These are phyloP conservation scores for Aleiodes leptofemur DNA, from an alignment of 2,888 invertebrate species.

Conservation along the genomic window DNA sequence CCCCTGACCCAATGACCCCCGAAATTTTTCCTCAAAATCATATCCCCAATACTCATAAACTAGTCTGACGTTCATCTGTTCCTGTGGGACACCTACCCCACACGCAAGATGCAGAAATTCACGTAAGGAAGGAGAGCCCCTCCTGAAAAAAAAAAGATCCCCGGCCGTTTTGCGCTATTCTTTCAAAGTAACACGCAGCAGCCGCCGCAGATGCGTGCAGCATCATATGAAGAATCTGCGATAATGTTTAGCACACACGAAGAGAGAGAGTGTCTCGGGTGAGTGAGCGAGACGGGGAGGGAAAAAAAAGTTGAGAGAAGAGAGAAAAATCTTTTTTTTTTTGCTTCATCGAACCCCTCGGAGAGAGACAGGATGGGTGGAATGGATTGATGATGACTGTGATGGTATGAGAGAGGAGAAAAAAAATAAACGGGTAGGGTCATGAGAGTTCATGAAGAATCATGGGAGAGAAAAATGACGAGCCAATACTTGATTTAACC, in stretches of 20 bases:
- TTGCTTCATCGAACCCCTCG: constrained; percentile 59
- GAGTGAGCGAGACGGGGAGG: constrained; percentile 28
- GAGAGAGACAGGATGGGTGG: constrained; percentile 40
- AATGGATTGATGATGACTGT: constrained; percentile 36
- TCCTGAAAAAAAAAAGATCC: neutral
- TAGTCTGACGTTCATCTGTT: constrained; percentile 69
- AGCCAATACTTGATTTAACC: neutral
- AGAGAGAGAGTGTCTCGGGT: constrained; percentile 39
- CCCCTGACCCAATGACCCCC: constrained; percentile 25
- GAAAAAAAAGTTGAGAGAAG: constrained; percentile 20
- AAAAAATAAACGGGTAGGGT: constrained; percentile 45
- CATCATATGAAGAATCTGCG: constrained; percentile 56
- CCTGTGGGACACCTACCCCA: constrained; percentile 62
- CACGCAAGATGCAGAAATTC: constrained; percentile 19
- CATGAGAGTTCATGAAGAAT: constrained; percentile 51
- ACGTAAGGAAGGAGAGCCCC: constrained; percentile 24
- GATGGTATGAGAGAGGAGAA: neutral
- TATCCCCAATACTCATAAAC: neutral
- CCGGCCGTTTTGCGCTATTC: constrained; percentile 62
- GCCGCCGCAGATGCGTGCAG: constrained; percentile 61
- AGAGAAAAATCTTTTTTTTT: constrained; percentile 54
- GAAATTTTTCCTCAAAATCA: constrained; percentile 9
- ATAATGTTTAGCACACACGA: constrained; percentile 36
- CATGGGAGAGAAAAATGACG: constrained; percentile 1
- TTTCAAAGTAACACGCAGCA: constrained; percentile 57